Base-by-base conservation (phyloP, 2,113 vertebrate species). In the Gobius niger region DNA sequence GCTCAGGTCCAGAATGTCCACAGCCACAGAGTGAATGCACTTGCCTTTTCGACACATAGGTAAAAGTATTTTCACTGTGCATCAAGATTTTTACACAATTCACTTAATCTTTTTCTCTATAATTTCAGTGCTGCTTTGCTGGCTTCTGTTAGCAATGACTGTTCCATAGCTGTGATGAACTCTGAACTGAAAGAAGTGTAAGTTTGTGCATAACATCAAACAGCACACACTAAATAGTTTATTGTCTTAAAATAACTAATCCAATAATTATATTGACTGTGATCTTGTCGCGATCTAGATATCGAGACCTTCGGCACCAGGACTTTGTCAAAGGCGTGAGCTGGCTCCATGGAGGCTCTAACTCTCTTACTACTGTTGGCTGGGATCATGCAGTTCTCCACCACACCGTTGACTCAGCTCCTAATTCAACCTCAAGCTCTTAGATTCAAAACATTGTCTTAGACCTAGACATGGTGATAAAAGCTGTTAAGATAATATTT, bases 311-410 rank as follows among this genome's bases (percentile, higher is more conserved):
- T 19, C 91, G 91, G 47, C 98, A 99, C 76, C 93, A 89, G 85
- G 98, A 99, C 86, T 98, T 96, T 81, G 95, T 96, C 40, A 94
- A 88, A 72, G 95, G 94, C 40, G 92, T 95, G 42, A 93, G 92
- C 0, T 98, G 98, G 98, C 94, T 91, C 56, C 95, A 95, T 0
- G 89, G 89, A 40, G 93, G 92, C n/a, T 86, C 94, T 10, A 86
- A 90, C 81, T 89, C 92, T 12, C 91, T 99, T 61, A 98, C 95
- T 1, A 98, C 96, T 0, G 93, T 94, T 44, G 96, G 96, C 73
- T 99, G 98, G 97, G 98, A 99, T 86, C 98, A 98, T 76, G 94
- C 95, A 61, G 97, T 99, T 77, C 90, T 98, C 56, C 96, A 98
- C 85, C 96, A 99, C 84, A 84, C 83, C 1, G 77, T 96, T 47